Evolutionary conservation across 2,888 invertebrate species (phyloP), one percentile per base, ranked within the genome.

Genomic region (Archaeoteleia sp.): DNA sequence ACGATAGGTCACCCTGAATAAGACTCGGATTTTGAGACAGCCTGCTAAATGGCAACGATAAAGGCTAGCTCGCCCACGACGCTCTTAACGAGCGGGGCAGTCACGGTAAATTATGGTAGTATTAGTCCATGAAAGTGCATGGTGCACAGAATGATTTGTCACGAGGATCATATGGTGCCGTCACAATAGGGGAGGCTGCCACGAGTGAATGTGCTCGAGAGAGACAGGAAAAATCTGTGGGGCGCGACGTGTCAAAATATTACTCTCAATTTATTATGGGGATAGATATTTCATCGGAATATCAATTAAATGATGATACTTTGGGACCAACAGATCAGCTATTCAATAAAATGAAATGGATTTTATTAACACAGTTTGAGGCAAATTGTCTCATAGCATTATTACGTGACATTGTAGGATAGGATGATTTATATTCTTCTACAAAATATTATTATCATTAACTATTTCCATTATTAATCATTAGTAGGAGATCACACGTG

Each of bases 91-190:
- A 72, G 70, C 55, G 63, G 65, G 70, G 71, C 49, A 14, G 67
- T 55, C 53, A 71, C 74, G 69, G 71, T 80, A 80, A 81, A 80
- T 81, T 79, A 80, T 76, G 74, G 60, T 68, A 75, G 77, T 74
- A 80, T 80, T 78, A 77, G 75, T 70, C 62, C 74, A 61, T 72
- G 72, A 75, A 78, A 74, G 68, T 71, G 73, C 67, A 74, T 74
- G 78, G 77, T 78, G 72, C 67, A 74, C 63, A 40, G 37, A 73
- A 73, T 78, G 76, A 81, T 81, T 82, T 79, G 77, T 77, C 74
- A 67, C 72, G 54, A 72, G 70, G 72, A 75, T 74, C 76, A 67
- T 65, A 61, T 55, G 62, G 48, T 54, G 42, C 53, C 42, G 46
- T 53, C 54, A 43, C 37, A 60, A 49, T 25, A 30, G 53, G 65